These are phyloP conservation scores for Gordius sp. DNA, from an alignment of 2,888 invertebrate species.

Conservation along the genomic window DNA sequence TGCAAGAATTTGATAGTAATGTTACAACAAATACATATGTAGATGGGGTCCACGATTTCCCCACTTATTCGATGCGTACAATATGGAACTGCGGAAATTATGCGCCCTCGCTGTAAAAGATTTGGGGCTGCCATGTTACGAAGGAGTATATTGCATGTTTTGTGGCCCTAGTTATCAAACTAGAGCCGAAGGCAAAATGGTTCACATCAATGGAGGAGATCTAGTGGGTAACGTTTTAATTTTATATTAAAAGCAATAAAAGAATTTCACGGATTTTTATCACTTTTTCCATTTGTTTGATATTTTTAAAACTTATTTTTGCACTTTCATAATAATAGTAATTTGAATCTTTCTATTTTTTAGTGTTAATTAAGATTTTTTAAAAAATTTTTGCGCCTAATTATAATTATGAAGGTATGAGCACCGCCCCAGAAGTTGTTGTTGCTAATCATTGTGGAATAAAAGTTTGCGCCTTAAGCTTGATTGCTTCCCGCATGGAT, in stretches of 20 bases:
- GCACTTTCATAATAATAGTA: too few species aligned
- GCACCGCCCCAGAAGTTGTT: constrained; percentile 50
- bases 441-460: constrained; percentile 65
- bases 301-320: too few species aligned
- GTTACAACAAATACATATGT: too few species aligned
- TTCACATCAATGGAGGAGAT: background rate
- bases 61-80: constrained; percentile 67
- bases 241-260: too few species aligned
- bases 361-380: too few species aligned
- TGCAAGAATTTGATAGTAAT: too few species aligned
- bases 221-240: constrained; percentile 35
- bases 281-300: too few species aligned
- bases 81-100: constrained; percentile 41
- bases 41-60: constrained; percentile 80
- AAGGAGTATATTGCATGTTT: constrained; percentile 7
- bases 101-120: constrained; percentile 36
- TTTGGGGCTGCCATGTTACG: background rate
- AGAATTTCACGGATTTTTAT: too few species aligned
- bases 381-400: too few species aligned
- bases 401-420: too few species aligned
- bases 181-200: constrained; percentile 51
- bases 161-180: constrained; percentile 77
- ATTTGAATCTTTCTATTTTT: too few species aligned
- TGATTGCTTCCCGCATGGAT: constrained; percentile 49
- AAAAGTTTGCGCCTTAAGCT: constrained; percentile 56